Evolutionary conservation across 2,113 vertebrate species (phyloP).

Genomic region (Eptatretus burgeri): DNA sequence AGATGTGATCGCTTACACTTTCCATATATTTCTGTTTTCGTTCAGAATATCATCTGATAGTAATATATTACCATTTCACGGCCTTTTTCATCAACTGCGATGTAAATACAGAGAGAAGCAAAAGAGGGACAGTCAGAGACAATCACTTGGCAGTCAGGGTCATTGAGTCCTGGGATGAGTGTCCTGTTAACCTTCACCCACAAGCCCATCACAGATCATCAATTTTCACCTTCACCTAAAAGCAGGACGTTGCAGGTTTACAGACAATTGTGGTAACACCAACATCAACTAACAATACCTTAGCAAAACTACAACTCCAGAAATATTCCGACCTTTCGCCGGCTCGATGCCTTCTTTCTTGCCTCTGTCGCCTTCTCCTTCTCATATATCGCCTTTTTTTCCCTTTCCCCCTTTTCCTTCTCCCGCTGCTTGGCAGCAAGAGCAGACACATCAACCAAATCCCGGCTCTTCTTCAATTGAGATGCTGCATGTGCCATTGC

Average conservation of each 20-base stretch:
- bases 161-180: too few relatives aligned
- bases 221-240: not conserved
- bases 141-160: too few relatives aligned
- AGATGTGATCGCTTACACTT: too few relatives aligned
- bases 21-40: too few relatives aligned
- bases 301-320: not conserved
- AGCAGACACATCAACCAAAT: not conserved
- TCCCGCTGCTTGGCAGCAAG: conserved; percentile 1
- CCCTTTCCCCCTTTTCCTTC: conserved; percentile 2
- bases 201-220: not conserved
- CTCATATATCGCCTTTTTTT: not conserved
- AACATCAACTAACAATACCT: not conserved
- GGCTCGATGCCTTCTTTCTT: not conserved
- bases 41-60: too few relatives aligned
- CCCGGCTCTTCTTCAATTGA: not conserved
- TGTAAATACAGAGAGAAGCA: too few relatives aligned
- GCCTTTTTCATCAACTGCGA: too few relatives aligned
- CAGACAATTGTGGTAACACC: not conserved
- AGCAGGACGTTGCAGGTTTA: not conserved
- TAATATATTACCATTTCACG: too few relatives aligned
- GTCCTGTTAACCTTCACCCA: too few relatives aligned
- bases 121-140: too few relatives aligned
- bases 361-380: not conserved
- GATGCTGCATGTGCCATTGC: conserved; percentile 2
- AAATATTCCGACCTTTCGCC: not conserved